A percentile compares a stretch with the other conserved stretches of the same genome.
Evolutionary conservation across 2,113 vertebrate genomes (phyloP).

Genomic region (Cochlearius cochlearius): DNA sequence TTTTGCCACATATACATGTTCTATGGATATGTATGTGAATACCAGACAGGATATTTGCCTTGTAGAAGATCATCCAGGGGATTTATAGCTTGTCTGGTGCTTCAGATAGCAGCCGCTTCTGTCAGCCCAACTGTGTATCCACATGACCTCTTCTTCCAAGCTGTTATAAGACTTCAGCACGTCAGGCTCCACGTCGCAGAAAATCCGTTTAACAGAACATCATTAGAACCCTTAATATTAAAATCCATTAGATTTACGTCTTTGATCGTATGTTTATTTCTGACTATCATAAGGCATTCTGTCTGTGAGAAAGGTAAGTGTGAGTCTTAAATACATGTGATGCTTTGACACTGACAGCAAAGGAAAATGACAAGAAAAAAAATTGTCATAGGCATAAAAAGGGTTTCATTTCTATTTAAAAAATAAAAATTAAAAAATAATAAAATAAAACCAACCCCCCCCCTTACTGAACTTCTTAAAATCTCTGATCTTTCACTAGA

Average conservation of each 20-base stretch:
- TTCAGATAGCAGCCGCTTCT: background rate
- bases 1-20: background rate
- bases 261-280: background rate
- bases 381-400: background rate
- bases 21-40: background rate
- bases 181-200: background rate
- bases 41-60: background rate
- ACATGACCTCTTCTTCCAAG: background rate
- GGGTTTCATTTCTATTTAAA: background rate
- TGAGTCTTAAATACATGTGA: background rate
- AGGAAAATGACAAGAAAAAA: background rate
- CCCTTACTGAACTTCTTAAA: background rate
- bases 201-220: background rate
- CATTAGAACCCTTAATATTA: background rate
- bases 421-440: background rate
- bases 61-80: background rate
- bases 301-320: background rate
- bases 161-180: background rate
- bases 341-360: background rate
- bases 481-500: constrained; percentile 62
- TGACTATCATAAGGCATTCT: background rate
- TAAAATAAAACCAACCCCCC: background rate
- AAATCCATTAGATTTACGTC: background rate
- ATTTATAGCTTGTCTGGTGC: background rate
- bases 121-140: background rate